These are phyloP conservation scores for Wiebesia pumilae DNA, from an alignment of 1,140 invertebrate genomes.

Conservation along the genomic window DNA sequence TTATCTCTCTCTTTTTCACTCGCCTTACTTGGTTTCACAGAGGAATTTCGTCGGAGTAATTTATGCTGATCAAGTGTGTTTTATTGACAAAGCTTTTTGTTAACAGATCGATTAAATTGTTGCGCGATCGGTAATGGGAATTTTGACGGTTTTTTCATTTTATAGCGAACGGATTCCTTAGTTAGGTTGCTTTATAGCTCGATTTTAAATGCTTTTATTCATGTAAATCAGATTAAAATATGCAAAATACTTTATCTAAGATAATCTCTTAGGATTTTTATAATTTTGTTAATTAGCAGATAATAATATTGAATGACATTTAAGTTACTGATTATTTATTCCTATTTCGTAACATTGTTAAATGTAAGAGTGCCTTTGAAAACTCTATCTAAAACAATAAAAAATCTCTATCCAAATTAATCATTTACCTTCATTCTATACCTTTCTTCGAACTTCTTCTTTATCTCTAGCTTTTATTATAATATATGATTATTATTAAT, in stretches of 20 bases:
- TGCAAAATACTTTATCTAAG: neutral
- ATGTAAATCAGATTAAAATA: neutral
- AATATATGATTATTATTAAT: too few species aligned
- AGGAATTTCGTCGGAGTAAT: conserved; percentile 33
- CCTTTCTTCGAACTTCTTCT: too few species aligned
- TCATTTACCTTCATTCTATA: too few species aligned
- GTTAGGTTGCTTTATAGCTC: neutral
- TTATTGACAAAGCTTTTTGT: conserved; percentile 34
- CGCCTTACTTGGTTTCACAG: conserved; percentile 16
- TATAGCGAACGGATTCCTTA: neutral
- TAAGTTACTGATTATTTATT: neutral
- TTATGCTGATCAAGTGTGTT: conserved; percentile 26
- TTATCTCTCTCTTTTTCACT: conserved; percentile 27
- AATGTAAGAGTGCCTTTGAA: neutral
- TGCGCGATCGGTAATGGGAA: conserved; percentile 44
- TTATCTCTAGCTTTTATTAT: too few species aligned
- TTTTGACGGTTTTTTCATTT: conserved; percentile 28
- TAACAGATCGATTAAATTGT: conserved; percentile 30
- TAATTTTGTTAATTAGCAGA: neutral
- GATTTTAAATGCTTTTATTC: neutral
- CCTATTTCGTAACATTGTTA: neutral
- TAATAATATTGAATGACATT: neutral
- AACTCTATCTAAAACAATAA: too few species aligned
- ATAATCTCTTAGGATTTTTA: neutral
- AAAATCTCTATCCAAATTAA: too few species aligned